Base-by-base conservation (phyloP, 64 coral and sea anemone species). In the Montipora cactus region DNA sequence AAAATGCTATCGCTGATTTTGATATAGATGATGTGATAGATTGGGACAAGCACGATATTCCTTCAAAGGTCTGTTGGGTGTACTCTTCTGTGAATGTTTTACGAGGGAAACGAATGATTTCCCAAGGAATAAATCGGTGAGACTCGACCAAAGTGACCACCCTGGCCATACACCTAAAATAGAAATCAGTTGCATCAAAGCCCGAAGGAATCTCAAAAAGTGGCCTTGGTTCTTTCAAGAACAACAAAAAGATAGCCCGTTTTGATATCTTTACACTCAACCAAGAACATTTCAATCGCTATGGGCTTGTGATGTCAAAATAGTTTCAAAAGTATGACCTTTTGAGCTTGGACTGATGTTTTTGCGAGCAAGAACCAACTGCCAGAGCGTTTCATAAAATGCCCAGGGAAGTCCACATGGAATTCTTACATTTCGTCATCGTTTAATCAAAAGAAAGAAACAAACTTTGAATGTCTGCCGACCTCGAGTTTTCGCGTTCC, bases 21-120 rank as follows among this genome's bases (percentile, higher is more conserved):
- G 93, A 97, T 97, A 92, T 97, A 97, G 96, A 97, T 89, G 87
- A 97, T 89, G 96, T 97, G 94, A 97, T 97, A 97, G 94, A 97
- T 94, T 97, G 96, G 96, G 96, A 97, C 88, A 86, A 97, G 89
- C 93, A 97, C 96, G 94, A 94, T 97, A 95, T 95, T 90, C 93
- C 96, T 95, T 94, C 96, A 97, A 97, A 97, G 96, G 96, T 97
- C 93, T 94, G 96, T 97, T 97, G 91, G 96, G 75, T 95, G 85
- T 87, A 81, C 91, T 94, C 44, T 93, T 94, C 85, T 77, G 90
- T 90, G 57, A 51, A 58, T 95, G 82, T 90, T 91, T 67, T 68
- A 72, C 47, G 67, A 46, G 81, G 78, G 88, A 79, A 89, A 83
- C 66, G 64, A 90, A 94, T 85, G 79, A 88, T 90, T 94, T 91